A percentile compares a stretch with the other conserved stretches of the same genome.
phyloP scores from a whole-genome alignment of 2,888 invertebrate species.

The Nemotelus pantherinus region DNA sequence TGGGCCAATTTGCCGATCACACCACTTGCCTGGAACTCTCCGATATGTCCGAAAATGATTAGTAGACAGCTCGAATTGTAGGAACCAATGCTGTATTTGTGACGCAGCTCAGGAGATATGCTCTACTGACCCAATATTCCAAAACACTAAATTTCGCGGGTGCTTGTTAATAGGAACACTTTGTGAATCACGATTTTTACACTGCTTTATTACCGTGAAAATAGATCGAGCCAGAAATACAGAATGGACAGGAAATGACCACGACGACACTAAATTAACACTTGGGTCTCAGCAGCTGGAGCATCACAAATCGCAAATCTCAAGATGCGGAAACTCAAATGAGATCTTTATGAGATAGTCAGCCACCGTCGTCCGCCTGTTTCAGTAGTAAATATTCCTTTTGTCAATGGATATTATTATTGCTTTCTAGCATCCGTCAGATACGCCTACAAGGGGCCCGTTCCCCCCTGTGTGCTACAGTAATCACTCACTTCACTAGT shows the following conservation, averaged over 20 bases:
- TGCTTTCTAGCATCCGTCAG: constrained; percentile 27
- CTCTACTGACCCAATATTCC: not conserved
- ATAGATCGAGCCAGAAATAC: not conserved
- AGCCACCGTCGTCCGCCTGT: no score
- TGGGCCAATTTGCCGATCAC: not conserved
- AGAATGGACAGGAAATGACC: not conserved
- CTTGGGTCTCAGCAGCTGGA: not conserved
- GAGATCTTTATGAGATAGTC: no score
- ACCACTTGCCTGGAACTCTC: not conserved
- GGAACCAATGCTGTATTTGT: no score
- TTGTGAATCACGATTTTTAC: not conserved
- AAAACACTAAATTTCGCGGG: not conserved
- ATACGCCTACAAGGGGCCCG: constrained; percentile 34
- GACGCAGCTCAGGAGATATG: no score
- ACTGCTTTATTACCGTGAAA: not conserved
- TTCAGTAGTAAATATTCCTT: not conserved
- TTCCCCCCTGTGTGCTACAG: constrained; percentile 19
- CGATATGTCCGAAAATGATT: no score
- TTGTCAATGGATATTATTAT: constrained; percentile 24
- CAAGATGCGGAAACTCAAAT: no score
- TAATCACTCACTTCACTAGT: not conserved
- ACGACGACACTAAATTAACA: not conserved
- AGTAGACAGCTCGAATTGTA: no score
- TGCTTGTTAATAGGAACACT: not conserved
- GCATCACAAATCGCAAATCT: not conserved